These are phyloP conservation scores for Sigmodon hispidus DNA, from an alignment of 2,113 vertebrate species.

Conservation along the genomic window DNA sequence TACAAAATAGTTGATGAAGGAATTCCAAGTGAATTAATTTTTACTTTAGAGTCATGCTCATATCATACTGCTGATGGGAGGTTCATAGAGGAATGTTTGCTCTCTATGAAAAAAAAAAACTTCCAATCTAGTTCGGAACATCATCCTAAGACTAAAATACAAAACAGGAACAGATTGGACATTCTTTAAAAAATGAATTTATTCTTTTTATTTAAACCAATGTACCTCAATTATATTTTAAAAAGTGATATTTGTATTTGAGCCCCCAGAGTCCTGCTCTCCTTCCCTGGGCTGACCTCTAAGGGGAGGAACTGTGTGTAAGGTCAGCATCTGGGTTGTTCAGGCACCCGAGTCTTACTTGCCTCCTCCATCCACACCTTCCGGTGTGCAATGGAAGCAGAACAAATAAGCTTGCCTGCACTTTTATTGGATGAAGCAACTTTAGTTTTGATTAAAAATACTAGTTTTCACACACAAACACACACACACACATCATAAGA, in stretches of 20 bases:
- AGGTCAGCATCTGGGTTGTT: no score
- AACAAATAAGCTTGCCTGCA: rapidly evolving
- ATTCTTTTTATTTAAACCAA: not conserved
- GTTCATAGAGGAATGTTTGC: not conserved
- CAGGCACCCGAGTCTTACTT: no score
- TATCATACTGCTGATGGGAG: not conserved
- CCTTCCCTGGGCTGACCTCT: not conserved
- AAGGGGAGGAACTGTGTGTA: not conserved
- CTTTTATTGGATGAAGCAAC: not conserved
- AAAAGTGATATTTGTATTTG: not conserved
- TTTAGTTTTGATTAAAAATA: conserved; percentile 37
- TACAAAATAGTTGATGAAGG: conserved; percentile 29
- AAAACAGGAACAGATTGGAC: not conserved
- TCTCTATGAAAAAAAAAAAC: not conserved
- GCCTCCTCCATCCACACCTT: not conserved
- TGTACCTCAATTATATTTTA: not conserved
- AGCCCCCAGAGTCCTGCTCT: not conserved
- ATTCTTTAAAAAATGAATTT: not conserved
- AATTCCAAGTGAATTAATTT: conserved; percentile 43
- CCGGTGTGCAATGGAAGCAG: not conserved
- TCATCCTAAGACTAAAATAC: not conserved
- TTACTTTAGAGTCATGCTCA: not conserved
- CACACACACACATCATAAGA: not conserved
- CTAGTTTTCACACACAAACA: conserved; percentile 24
- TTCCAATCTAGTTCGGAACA: not conserved